Evolutionary conservation across 2,888 invertebrate species (phyloP).

Genomic region (Eristalis intricaria): DNA sequence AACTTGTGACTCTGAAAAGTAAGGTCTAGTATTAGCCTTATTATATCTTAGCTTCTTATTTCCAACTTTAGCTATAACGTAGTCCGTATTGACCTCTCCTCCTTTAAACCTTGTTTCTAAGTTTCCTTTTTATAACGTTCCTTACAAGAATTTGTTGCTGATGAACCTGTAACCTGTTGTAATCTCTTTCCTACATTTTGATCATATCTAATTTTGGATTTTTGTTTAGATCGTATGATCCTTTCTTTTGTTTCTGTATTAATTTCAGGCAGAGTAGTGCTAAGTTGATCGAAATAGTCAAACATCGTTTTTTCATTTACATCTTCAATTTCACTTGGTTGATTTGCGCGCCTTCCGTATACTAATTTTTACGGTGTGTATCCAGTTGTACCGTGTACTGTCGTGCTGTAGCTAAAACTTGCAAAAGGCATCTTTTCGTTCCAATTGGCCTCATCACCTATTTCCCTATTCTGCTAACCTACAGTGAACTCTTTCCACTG

Average conservation of each 20-base stretch:
- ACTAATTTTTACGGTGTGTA: conserved; percentile 24
- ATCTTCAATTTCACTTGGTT: too few species aligned
- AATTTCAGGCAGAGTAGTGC: not conserved
- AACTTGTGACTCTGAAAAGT: too few species aligned
- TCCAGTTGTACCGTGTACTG: conserved; percentile 9
- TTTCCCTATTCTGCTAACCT: conserved; percentile 13
- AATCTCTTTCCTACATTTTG: conserved; percentile 3
- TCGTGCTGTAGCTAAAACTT: conserved; percentile 23
- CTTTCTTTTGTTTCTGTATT: not conserved
- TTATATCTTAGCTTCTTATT: too few species aligned
- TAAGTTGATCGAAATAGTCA: conserved; percentile 17
- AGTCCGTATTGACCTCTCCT: too few species aligned
- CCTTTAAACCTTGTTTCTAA: too few species aligned
- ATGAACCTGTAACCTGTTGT: not conserved
- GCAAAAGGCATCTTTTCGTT: not conserved
- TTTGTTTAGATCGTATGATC: conserved; percentile 1
- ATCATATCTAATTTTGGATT: conserved; percentile 5
- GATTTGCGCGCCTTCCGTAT: conserved; percentile 14
- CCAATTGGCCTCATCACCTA: not conserved
- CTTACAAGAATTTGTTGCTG: conserved; percentile 2
- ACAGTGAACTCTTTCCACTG: conserved; percentile 7
- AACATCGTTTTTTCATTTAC: not conserved
- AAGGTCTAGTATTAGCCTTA: not conserved
- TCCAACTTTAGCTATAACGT: too few species aligned
- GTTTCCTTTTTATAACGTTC: too few species aligned